Evolutionary conservation across 23 tunicate genomes (phyloP).

Genomic region (Diplosoma virens): DNA sequence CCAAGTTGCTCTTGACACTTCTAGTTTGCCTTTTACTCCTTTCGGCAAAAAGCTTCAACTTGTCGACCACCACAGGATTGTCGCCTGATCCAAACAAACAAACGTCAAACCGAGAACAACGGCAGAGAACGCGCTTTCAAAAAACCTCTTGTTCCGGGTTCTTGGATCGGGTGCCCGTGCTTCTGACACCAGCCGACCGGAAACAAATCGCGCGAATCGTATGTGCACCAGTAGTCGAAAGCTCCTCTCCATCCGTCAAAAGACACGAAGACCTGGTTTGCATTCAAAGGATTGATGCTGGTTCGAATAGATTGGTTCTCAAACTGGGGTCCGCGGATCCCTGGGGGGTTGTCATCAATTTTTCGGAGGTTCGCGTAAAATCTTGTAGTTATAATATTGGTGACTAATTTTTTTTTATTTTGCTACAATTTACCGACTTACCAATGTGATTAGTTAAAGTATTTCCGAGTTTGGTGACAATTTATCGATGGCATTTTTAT

Average conservation of each 20-base stretch:
- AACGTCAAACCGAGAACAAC: no score
- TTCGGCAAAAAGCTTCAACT: constrained; percentile 36
- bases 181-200: constrained; percentile 91
- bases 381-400: no score
- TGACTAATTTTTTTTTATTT: no score
- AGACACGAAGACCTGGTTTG: constrained; percentile 69
- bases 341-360: background rate
- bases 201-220: constrained; percentile 67
- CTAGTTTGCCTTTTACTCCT: constrained; percentile 70
- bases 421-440: no score
- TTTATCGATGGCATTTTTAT: no score
- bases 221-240: constrained; percentile 82
- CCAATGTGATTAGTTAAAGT: no score
- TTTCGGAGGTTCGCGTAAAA: no score
- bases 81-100: no score
- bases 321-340: background rate
- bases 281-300: no score
- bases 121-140: no score
- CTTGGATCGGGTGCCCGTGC: constrained; percentile 54
- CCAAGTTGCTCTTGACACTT: constrained; percentile 56
- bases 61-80: constrained; percentile 72
- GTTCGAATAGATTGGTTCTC: background rate
- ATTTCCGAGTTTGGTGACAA: no score
- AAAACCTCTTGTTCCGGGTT: constrained; percentile 74
- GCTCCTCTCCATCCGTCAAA: constrained; percentile 97